Conservation (phyloP, 1,140 invertebrate genomes). For the Contarinia nasturtii region DNA sequence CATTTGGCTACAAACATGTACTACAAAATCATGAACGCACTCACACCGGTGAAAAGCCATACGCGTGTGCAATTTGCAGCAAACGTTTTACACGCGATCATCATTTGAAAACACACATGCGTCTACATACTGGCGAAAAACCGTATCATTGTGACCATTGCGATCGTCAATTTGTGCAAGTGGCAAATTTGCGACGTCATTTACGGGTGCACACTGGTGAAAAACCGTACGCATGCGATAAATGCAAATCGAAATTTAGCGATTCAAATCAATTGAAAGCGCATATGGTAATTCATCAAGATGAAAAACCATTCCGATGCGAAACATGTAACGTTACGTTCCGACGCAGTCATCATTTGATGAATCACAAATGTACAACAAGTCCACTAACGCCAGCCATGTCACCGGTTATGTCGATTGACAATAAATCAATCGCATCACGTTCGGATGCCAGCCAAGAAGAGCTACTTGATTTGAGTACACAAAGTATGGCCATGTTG, state of each 20-base stretch:
- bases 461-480: no score
- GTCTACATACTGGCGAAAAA: conserved; percentile 83
- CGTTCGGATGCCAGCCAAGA: conserved; percentile 15
- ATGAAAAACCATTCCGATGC: conserved; percentile 75
- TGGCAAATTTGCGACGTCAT: conserved; percentile 83
- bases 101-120: conserved; percentile 83
- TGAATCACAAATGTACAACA: conserved; percentile 58
- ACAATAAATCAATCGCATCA: conserved; percentile 15
- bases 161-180: conserved; percentile 81
- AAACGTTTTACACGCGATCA: conserved; percentile 90
- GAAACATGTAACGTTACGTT: conserved; percentile 54
- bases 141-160: conserved; percentile 84
- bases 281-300: conserved; percentile 72
- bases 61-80: conserved; percentile 84
- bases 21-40: conserved; percentile 91
- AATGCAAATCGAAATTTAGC: conserved; percentile 78
- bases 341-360: conserved; percentile 61
- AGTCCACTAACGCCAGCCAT: conserved; percentile 17
- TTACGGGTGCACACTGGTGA: conserved; percentile 90
- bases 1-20: conserved; percentile 88
- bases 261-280: conserved; percentile 86
- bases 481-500: no score
- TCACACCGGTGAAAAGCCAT: conserved; percentile 92
- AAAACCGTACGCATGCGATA: conserved; percentile 77
- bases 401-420: conserved; percentile 15